Evolutionary conservation across 2,888 invertebrate species (phyloP).

Genomic region (Dynastes hyllus): DNA sequence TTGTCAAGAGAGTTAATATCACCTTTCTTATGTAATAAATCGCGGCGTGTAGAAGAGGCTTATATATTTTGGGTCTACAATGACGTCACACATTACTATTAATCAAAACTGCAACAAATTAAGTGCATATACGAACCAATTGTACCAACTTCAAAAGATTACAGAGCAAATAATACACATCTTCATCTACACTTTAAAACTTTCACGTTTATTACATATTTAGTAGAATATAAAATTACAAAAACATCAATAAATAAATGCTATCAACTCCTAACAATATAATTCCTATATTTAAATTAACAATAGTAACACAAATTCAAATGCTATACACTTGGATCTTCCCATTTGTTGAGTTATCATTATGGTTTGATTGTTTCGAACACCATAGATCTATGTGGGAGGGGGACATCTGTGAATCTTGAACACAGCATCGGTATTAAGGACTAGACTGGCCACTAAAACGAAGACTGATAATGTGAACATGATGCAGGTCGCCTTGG

Average conservation of each 20-base stretch:
- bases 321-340: neutral
- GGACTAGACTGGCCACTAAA: constrained; percentile 41
- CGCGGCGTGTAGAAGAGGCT: too few relatives aligned
- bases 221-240: constrained; percentile 36
- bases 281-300: constrained; percentile 36
- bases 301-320: neutral
- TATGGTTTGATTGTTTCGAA: neutral
- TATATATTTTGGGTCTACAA: too few relatives aligned
- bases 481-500: constrained; percentile 25
- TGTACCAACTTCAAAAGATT: neutral
- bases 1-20: too few relatives aligned
- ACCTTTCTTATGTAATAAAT: too few relatives aligned
- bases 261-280: constrained; percentile 41
- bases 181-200: neutral
- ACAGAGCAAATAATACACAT: too few relatives aligned
- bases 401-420: constrained; percentile 25
- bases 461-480: constrained; percentile 31
- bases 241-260: constrained; percentile 39
- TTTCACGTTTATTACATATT: constrained; percentile 12
- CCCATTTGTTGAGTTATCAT: neutral
- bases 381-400: neutral
- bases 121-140: too few relatives aligned
- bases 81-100: too few relatives aligned
- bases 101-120: neutral
- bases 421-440: constrained; percentile 38